These are phyloP conservation scores for Liodrosophila aerea DNA, from an alignment of 2,888 invertebrate species.

Conservation along the genomic window DNA sequence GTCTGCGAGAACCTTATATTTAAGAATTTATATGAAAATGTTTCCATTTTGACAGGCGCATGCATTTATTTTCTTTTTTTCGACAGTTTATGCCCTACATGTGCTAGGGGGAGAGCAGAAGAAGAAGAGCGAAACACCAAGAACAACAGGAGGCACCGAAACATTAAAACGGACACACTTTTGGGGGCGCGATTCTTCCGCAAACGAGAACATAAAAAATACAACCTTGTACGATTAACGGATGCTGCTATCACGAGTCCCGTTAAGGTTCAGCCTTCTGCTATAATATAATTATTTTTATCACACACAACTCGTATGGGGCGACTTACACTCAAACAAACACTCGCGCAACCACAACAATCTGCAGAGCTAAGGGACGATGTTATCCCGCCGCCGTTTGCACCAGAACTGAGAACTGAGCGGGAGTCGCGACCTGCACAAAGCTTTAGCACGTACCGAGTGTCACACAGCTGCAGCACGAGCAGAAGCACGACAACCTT, in stretches of 20 bases:
- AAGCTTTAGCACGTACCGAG: constrained; percentile 29
- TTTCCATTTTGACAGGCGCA: constrained; percentile 19
- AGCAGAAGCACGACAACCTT: constrained; percentile 43
- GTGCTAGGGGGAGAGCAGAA: no score
- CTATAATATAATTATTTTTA: no score
- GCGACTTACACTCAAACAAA: constrained; percentile 38
- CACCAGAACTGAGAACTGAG: constrained; percentile 66
- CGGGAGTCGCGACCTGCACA: constrained; percentile 34
- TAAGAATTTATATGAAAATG: no score
- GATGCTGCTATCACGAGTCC: no score
- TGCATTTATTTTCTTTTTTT: constrained; percentile 34
- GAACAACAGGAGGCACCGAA: no score
- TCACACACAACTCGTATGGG: constrained; percentile 26
- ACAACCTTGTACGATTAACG: no score
- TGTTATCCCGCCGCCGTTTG: constrained; percentile 49
- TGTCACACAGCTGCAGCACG: background rate
- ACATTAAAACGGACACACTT: no score
- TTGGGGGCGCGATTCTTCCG: no score
- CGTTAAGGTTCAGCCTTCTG: no score
- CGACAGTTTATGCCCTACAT: no score
- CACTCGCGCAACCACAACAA: constrained; percentile 6
- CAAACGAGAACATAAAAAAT: no score
- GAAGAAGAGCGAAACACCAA: no score
- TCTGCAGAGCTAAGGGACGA: constrained; percentile 4
- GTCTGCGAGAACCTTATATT: background rate